These are phyloP conservation scores for Drosophila teissieri DNA, from an alignment of 1,140 invertebrate genomes.

Conservation along the genomic window DNA sequence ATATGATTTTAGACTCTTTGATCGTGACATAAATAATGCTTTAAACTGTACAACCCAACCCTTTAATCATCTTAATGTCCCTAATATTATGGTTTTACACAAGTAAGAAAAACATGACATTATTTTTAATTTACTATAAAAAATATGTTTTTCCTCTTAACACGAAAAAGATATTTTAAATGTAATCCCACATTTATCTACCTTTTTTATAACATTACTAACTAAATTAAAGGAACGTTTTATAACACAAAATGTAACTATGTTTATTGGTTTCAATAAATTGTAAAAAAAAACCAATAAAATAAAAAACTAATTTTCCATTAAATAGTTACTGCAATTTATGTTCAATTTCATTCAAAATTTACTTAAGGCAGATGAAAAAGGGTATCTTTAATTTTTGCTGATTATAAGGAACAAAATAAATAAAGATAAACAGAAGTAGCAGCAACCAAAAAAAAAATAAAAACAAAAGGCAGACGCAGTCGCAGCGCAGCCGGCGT, in stretches of 20 bases:
- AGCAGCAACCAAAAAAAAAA: constrained; percentile 24
- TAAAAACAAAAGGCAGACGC: constrained; percentile 46
- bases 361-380: background rate
- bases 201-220: background rate
- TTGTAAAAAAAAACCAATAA: background rate
- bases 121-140: background rate
- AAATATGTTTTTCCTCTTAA: too few species aligned
- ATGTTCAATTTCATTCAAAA: constrained; percentile 1
- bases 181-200: background rate
- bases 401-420: constrained; percentile 1
- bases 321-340: too few species aligned
- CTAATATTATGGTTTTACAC: background rate
- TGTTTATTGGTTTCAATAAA: too few species aligned
- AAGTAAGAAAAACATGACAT: background rate
- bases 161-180: too few species aligned
- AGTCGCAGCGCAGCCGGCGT: constrained; percentile 49
- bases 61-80: background rate
- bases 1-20: background rate
- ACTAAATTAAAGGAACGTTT: background rate
- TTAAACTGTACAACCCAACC: background rate
- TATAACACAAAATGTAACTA: background rate
- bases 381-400: background rate
- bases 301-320: too few species aligned
- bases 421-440: constrained; percentile 32
- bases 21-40: background rate